Evolutionary conservation across 1,140 invertebrate genomes (phyloP).

Genomic region (Brachionus angularis): DNA sequence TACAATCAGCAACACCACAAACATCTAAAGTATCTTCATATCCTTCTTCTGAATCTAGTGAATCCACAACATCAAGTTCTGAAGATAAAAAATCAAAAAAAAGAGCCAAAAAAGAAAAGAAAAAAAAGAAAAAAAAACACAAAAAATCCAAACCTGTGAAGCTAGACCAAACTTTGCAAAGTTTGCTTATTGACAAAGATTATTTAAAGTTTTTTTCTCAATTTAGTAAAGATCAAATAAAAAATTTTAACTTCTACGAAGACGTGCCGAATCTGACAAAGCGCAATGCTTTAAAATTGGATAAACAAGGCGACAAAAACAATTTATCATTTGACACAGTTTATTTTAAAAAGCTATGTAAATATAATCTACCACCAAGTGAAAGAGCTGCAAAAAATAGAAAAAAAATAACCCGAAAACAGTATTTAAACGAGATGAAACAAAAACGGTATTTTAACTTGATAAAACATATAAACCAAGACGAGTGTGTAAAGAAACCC

Average conservation of each 20-base stretch:
- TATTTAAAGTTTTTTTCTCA: slow-evolving; percentile 9
- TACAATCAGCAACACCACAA: too few species aligned
- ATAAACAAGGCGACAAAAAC: slow-evolving; percentile 39
- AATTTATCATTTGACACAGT: slow-evolving; percentile 11
- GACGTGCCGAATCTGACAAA: neutral
- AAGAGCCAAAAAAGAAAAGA: slow-evolving; percentile 7
- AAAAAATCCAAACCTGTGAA: neutral
- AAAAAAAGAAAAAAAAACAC: slow-evolving; percentile 6
- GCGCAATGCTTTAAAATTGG: slow-evolving; percentile 14
- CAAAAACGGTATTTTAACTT: slow-evolving; percentile 9
- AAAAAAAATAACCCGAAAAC: neutral
- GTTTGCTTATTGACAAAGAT: neutral
- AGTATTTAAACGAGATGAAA: neutral
- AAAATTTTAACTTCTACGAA: slow-evolving; percentile 25
- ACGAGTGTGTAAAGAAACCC: neutral
- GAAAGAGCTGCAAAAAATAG: neutral
- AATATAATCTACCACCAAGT: neutral
- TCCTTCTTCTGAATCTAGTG: too few species aligned
- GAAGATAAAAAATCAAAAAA: neutral
- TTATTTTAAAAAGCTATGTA: slow-evolving; percentile 10
- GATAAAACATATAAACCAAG: neutral
- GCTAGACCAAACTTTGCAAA: neutral
- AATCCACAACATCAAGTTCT: neutral
- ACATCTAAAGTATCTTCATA: too few species aligned
- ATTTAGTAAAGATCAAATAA: slow-evolving; percentile 34